Evolutionary conservation across 92 coral and sea anemone genomes (phyloP).

Genomic region (Epizoanthus ramosus): DNA sequence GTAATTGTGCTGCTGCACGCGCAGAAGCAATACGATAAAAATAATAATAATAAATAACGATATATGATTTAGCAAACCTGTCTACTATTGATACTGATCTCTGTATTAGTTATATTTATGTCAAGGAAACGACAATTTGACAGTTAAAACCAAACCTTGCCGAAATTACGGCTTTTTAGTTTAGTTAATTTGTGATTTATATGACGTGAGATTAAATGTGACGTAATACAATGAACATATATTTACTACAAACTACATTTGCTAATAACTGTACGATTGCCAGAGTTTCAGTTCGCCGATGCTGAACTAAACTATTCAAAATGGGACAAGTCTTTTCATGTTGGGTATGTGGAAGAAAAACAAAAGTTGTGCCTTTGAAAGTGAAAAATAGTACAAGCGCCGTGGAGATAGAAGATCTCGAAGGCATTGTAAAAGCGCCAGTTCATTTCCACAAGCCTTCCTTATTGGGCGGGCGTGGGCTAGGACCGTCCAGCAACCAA

Average conservation of each 20-base stretch:
- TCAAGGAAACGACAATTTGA: too few relatives aligned
- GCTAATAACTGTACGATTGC: background rate
- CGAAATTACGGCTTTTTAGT: background rate
- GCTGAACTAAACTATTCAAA: background rate
- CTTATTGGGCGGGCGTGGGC: background rate
- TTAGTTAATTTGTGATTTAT: background rate
- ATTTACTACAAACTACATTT: background rate
- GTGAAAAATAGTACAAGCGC: background rate
- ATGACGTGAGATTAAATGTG: constrained; percentile 4
- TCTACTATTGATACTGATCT: too few relatives aligned
- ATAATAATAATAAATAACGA: too few relatives aligned
- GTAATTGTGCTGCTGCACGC: too few relatives aligned
- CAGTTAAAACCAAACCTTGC: background rate
- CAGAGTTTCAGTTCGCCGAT: background rate
- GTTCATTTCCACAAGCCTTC: constrained; percentile 6
- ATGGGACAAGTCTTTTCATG: constrained; percentile 53
- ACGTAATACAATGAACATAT: constrained; percentile 14
- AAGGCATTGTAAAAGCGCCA: background rate
- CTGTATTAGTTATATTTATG: too few relatives aligned
- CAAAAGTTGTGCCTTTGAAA: constrained; percentile 38
- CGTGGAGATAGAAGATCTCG: background rate
- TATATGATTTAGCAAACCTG: too few relatives aligned
- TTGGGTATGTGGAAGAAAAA: constrained; percentile 21
- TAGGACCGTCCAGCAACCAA: background rate
- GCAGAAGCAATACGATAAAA: too few relatives aligned